A percentile compares a stretch with the other conserved stretches of the same genome.
phyloP scores from a whole-genome alignment of 2,888 invertebrate species.

The Epistrophella euchroma region DNA sequence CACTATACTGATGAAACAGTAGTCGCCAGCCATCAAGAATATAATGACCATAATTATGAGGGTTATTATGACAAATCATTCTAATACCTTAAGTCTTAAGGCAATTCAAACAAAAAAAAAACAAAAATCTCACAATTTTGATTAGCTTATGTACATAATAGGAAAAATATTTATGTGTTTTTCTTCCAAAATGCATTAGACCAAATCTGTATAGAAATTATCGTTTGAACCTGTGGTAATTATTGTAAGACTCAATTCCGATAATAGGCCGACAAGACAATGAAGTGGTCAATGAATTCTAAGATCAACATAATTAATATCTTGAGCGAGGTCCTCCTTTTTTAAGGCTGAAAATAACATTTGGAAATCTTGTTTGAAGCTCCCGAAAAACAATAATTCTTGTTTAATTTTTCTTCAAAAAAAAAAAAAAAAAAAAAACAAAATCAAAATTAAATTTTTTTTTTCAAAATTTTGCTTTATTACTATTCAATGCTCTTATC shows the following conservation, averaged over 20 bases:
- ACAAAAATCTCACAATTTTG: constrained; percentile 3
- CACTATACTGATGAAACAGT: constrained; percentile 2
- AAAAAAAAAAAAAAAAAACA: too few relatives aligned
- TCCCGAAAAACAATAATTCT: neutral
- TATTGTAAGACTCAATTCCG: constrained; percentile 20
- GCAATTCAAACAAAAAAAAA: neutral
- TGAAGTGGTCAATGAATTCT: constrained; percentile 1
- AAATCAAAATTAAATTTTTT: too few relatives aligned
- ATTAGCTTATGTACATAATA: constrained; percentile 18
- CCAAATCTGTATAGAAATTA: neutral
- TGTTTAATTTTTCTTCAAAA: neutral
- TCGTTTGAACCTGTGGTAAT: constrained; percentile 7
- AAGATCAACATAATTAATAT: constrained; percentile 1
- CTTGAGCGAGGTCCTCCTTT: neutral
- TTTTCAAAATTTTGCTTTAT: too few relatives aligned
- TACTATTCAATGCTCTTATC: too few relatives aligned
- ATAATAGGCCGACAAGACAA: neutral
- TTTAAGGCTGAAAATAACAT: neutral
- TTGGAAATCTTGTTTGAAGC: constrained; percentile 3
- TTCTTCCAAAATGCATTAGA: constrained; percentile 13
- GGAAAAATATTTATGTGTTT: constrained; percentile 21
- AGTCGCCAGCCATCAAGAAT: constrained; percentile 33
- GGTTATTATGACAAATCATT: constrained; percentile 42
- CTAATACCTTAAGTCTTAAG: constrained; percentile 19
- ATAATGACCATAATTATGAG: constrained; percentile 39